Evolutionary conservation across 2,113 vertebrate genomes (phyloP), one percentile per base, ranked within the genome.

Genomic region (Caracal caracal): DNA sequence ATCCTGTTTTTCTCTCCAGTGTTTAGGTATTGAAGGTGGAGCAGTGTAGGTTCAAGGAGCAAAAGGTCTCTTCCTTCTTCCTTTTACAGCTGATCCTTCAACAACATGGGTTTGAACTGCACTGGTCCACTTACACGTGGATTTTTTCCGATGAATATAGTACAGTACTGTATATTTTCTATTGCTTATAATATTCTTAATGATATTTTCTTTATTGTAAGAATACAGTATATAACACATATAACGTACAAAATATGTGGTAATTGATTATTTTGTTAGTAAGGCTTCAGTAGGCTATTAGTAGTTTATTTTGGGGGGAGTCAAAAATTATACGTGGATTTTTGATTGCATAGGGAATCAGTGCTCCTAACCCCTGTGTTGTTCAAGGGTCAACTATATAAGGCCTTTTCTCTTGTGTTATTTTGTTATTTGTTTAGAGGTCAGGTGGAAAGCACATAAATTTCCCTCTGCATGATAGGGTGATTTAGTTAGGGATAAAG

Each of bases 31-130:
- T 47, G 99, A 99, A 0, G 99, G 99, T 70, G 99, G 99, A 43
- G 98, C 98, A 10, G 98, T 99, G 37, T 98, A 96, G 93, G 99
- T 99, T 93, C 96, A 94, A 3, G 99, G 99, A 65, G 99, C 99
- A 19, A 99, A 97, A 98, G 99, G 88, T 98, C 91, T 0, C 96
- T 98, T 71, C 99, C 99, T 2, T 99, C 99, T 92, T 94, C 81
- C 0, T 98, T 99, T 97, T 28, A 47, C 2, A 76, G 26, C 43
- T 47, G 40, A 47, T 15, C 26, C 40, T 47, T 76, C 13, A 76
- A 47, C 70, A 40, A 40, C 26, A 17, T 26, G 28, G 73, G 68
- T 75, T 75, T 47, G 26, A 76, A 76, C 40, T 47, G 13, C 40
- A 9, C 73, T 75, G 6, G 13, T 47, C 28, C 40, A 47, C 73